Evolutionary conservation across 64 coral and sea anemone species (phyloP).

Genomic region (Stichodactyla mertensii): DNA sequence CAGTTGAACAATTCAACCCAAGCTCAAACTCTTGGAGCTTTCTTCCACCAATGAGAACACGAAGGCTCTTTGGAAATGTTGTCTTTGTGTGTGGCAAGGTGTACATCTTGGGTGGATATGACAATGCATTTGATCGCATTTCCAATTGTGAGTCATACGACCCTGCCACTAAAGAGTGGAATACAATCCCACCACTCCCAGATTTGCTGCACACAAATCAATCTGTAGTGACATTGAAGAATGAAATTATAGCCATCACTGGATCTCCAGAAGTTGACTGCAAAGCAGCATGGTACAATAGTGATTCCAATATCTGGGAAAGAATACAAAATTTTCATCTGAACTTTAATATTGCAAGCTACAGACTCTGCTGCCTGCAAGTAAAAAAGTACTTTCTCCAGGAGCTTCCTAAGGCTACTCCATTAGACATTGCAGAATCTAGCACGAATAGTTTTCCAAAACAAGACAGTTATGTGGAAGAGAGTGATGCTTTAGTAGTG

Average conservation of each 20-base stretch:
- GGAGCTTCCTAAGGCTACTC: conserved; percentile 1
- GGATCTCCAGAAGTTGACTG: conserved; percentile 13
- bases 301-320: conserved; percentile 32
- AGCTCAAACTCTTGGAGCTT: conserved; percentile 40
- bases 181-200: conserved; percentile 40
- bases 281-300: neutral
- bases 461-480: neutral
- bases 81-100: conserved; percentile 42
- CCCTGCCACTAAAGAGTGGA: conserved; percentile 38
- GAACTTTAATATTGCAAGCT: conserved; percentile 30
- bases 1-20: conserved; percentile 54
- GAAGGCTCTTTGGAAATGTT: conserved; percentile 1
- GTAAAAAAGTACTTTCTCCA: conserved; percentile 22
- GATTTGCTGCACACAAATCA: conserved; percentile 20
- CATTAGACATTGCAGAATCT: neutral
- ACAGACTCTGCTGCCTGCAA: conserved; percentile 20
- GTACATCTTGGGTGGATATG: conserved; percentile 50
- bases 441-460: neutral
- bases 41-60: conserved; percentile 41
- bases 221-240: conserved; percentile 22
- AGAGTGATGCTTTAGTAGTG: neutral
- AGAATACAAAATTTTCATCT: conserved; percentile 26
- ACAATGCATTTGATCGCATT: conserved; percentile 6
- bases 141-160: conserved; percentile 45
- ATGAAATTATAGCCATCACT: conserved; percentile 38